Evolutionary conservation across 2,888 invertebrate species (phyloP).

Genomic region (Apamea crenata): DNA sequence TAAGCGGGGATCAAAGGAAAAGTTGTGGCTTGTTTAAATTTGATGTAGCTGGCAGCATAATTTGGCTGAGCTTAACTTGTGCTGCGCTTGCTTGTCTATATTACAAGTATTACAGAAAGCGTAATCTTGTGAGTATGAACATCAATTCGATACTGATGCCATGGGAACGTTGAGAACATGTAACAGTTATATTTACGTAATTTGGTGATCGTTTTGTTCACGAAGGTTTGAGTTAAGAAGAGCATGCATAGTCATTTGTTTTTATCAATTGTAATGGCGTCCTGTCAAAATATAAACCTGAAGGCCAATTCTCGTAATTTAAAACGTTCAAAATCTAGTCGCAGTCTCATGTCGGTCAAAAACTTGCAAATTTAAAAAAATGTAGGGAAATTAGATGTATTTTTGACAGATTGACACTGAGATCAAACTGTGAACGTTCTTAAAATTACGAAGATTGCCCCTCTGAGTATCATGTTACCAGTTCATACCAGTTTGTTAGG

Average conservation of each 20-base stretch:
- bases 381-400: too few relatives aligned
- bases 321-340: too few relatives aligned
- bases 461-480: too few relatives aligned
- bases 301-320: too few relatives aligned
- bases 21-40: slow-evolving; percentile 43
- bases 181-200: not conserved
- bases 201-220: not conserved
- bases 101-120: not conserved
- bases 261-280: not conserved
- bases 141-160: too few relatives aligned
- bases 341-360: too few relatives aligned
- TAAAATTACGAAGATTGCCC: too few relatives aligned
- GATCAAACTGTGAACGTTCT: too few relatives aligned
- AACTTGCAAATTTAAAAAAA: too few relatives aligned
- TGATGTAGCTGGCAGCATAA: slow-evolving; percentile 20
- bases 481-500: too few relatives aligned
- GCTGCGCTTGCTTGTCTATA: not conserved
- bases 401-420: too few relatives aligned
- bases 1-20: slow-evolving; percentile 45
- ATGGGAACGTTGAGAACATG: not conserved
- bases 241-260: not conserved
- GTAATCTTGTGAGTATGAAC: too few relatives aligned
- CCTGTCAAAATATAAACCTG: not conserved
- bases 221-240: not conserved
- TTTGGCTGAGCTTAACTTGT: slow-evolving; percentile 23